Percentiles rank a stretch among this genome's conserved stretches.
These are phyloP conservation scores for Molorchus minor DNA, from an alignment of 2,888 invertebrate genomes.

Conservation along the genomic window DNA sequence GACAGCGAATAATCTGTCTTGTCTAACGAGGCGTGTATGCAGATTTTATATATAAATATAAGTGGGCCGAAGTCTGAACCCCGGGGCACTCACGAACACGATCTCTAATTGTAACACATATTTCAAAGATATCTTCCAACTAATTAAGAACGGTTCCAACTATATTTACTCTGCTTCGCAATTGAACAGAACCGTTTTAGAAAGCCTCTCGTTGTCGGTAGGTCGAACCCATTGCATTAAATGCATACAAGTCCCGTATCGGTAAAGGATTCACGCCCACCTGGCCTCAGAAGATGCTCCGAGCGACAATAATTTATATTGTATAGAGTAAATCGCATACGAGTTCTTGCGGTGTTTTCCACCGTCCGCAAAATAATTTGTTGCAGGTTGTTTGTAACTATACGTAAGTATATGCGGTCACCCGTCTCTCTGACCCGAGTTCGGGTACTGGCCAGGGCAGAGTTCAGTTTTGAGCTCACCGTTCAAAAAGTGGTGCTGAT, in stretches of 20 bases:
- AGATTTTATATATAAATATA: background rate
- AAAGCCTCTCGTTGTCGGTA: constrained; percentile 20
- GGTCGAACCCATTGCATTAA: constrained; percentile 23
- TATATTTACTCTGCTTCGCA: too few species aligned
- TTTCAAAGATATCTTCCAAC: background rate
- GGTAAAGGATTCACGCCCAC: constrained; percentile 32
- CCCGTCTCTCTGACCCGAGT: too few species aligned
- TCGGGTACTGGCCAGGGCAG: too few species aligned
- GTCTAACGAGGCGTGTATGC: background rate
- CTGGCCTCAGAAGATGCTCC: constrained; percentile 29
- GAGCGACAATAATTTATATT: constrained; percentile 35
- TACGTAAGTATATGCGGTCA: too few species aligned
- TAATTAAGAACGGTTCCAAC: background rate
- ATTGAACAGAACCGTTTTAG: constrained; percentile 16
- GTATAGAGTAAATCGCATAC: too few species aligned
- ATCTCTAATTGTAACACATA: background rate
- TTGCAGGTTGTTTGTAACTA: too few species aligned
- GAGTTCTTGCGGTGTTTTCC: too few species aligned
- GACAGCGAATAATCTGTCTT: background rate
- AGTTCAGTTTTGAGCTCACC: too few species aligned
- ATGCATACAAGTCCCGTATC: constrained; percentile 27
- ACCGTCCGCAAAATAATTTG: background rate
- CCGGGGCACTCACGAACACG: background rate
- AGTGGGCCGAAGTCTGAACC: background rate
- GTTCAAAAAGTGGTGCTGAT: too few species aligned